A percentile compares a stretch with the other conserved stretches of the same genome.
phyloP scores from a whole-genome alignment of 2,797 vertebrate genomes.

The Catostomus latipinnis region DNA sequence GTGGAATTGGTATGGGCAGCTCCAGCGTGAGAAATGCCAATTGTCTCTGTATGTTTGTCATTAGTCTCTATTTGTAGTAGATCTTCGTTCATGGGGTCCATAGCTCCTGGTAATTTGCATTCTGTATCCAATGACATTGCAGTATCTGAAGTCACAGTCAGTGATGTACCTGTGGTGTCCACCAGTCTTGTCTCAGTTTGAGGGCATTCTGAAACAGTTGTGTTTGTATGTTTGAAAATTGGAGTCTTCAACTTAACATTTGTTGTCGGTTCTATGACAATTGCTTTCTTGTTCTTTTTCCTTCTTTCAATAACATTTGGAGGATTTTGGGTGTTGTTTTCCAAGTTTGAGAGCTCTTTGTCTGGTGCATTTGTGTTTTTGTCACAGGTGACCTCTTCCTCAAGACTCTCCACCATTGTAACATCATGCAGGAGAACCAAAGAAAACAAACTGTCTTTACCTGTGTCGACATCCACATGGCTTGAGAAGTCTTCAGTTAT shows the following conservation, averaged over 20 bases:
- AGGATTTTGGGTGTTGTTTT: not conserved
- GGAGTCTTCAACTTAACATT: not conserved
- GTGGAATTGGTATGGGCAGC: not conserved
- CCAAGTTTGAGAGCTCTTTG: not conserved
- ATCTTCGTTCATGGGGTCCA: not conserved
- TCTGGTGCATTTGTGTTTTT: not conserved
- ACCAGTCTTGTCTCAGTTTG: conserved; percentile 16
- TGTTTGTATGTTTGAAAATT: not conserved
- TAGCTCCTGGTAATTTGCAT: conserved; percentile 19
- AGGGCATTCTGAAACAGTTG: not conserved
- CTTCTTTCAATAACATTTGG: not conserved
- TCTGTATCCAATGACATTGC: conserved; percentile 22
- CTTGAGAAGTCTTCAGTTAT: not conserved
- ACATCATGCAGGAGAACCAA: not conserved
- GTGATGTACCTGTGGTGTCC: conserved; percentile 39
- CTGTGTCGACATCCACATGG: not conserved
- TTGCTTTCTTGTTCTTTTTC: not conserved
- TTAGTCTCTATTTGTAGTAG: not conserved
- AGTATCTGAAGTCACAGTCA: conserved; percentile 29
- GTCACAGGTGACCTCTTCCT: not conserved
- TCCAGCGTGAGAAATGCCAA: not conserved
- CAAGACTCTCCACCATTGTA: no score
- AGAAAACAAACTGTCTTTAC: not conserved
- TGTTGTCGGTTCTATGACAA: no score
- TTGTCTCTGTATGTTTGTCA: conserved; percentile 14